Base-by-base conservation (phyloP, 1,140 invertebrate species). In the Eumaeus atala region DNA sequence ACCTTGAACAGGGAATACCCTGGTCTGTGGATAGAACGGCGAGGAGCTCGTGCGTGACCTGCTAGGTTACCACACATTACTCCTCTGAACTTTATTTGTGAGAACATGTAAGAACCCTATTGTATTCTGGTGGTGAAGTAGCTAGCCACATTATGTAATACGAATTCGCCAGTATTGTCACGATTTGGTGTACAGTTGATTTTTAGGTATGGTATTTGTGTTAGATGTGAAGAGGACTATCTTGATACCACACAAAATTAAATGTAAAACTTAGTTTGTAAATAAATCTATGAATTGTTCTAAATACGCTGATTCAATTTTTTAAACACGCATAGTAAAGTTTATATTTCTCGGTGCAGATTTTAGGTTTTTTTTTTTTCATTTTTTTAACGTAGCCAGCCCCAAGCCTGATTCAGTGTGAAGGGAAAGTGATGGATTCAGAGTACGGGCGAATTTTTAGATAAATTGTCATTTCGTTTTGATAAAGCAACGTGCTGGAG, bases 181-280 rank as follows among this genome's bases (percentile, higher is more conserved):
- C 47, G 47, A 48, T 8, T 48, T 48, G 47, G 47, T 48, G 21
- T 21, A 48, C 47, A 48, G 47, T 48, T 48, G 16, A 48, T 21
- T 48, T 48, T 48, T 48, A 33, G 47, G 16, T 38, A 9, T 38
- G 37, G 10, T 9, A 3, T 38, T 38, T 38, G 37, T n/a, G 37
- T n/a, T 38, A 9, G 47, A n/a, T 48, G 47, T 48, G 18, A 48
- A 18, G 47, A 1, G n/a, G 47, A 18, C 47, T 48, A 48, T 48
- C 21, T 48, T 28, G 21, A 28, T 3, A 28, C 21, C 21, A 28
- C 21, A 28, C 21, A 6, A 28, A 6, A 6, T 28, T 3, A 28
- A 3, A 3, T 28, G 21, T 28, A 28, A 28, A 6, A 28, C 2
- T 28, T 6, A 28, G 2, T 28, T 28, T 28, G 21, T 28, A 28